These are phyloP conservation scores for Drosophila tripunctata DNA, from an alignment of 2,888 invertebrate genomes.

Conservation along the genomic window DNA sequence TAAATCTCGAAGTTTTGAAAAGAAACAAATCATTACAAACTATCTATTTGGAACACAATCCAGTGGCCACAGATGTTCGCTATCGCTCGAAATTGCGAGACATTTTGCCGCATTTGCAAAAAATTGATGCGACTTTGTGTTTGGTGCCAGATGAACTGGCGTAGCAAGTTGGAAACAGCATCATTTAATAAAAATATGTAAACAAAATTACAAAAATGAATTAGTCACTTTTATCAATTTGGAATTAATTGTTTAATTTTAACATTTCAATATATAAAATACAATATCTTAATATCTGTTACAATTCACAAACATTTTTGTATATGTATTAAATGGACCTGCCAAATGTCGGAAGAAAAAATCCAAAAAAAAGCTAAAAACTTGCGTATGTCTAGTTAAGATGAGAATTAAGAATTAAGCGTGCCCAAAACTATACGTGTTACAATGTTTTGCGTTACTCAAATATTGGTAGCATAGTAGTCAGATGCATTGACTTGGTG, in stretches of 20 bases:
- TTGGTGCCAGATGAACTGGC: conserved; percentile 54
- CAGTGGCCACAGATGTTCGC: conserved; percentile 91
- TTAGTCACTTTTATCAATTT: background rate
- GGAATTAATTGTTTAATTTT: background rate
- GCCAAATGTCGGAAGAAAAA: too few species aligned
- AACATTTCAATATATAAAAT: background rate
- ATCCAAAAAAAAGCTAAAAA: background rate
- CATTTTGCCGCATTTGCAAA: conserved; percentile 91
- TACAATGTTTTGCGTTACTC: background rate
- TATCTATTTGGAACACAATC: conserved; percentile 97
- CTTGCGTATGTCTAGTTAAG: background rate
- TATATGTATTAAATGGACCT: too few species aligned
- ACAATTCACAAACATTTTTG: background rate
- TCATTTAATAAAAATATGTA: conserved; percentile 23
- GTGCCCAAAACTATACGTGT: too few species aligned
- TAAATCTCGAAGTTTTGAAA: conserved; percentile 90
- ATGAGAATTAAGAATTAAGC: too few species aligned
- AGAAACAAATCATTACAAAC: conserved; percentile 89
- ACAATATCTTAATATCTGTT: background rate
- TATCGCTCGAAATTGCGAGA: conserved; percentile 96
- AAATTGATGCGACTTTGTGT: conserved; percentile 98
- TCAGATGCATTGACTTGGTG: conserved; percentile 69
- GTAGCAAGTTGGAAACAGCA: conserved; percentile 19
- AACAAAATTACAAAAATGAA: conserved; percentile 3
- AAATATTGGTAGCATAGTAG: conserved; percentile 56